These are phyloP conservation scores for Ctenochaetus hawaiiensis DNA, from an alignment of 2,797 vertebrate genomes.

Conservation along the genomic window DNA sequence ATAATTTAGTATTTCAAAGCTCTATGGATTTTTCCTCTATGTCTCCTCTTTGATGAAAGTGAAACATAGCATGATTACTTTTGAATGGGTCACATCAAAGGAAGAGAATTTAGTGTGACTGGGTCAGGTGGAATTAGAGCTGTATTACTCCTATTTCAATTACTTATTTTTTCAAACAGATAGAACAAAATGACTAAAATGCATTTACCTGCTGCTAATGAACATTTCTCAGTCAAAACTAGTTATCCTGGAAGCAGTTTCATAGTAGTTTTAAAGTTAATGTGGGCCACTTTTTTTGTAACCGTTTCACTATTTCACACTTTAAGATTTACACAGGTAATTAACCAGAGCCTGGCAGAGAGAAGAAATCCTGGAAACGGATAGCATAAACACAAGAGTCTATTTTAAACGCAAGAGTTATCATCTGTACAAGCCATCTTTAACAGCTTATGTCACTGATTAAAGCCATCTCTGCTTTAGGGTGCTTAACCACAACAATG, in stretches of 20 bases:
- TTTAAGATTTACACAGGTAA: not conserved
- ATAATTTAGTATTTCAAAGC: not conserved
- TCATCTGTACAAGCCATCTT: not conserved
- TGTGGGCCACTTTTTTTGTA: constrained; percentile 14
- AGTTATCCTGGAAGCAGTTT: not conserved
- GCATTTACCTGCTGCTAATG: not conserved
- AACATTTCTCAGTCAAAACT: not conserved
- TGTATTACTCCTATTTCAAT: not conserved
- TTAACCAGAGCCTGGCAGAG: constrained; percentile 3
- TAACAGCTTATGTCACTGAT: not conserved
- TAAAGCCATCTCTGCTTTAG: not conserved
- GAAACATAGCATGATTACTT: constrained; percentile 9
- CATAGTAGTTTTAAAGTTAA: not conserved
- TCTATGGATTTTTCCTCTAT: not conserved
- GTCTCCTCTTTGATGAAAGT: not conserved
- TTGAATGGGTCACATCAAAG: constrained; percentile 8
- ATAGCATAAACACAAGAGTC: not conserved
- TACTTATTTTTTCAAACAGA: constrained; percentile 7
- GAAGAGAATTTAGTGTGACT: constrained; percentile 7
- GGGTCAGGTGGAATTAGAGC: not conserved
- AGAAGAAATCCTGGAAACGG: not conserved
- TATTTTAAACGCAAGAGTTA: not conserved
- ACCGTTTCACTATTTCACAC: not conserved
- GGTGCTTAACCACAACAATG: not conserved
- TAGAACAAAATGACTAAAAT: not conserved